These are phyloP conservation scores for Falco punctatus DNA, from an alignment of 2,113 vertebrate species.

Conservation along the genomic window DNA sequence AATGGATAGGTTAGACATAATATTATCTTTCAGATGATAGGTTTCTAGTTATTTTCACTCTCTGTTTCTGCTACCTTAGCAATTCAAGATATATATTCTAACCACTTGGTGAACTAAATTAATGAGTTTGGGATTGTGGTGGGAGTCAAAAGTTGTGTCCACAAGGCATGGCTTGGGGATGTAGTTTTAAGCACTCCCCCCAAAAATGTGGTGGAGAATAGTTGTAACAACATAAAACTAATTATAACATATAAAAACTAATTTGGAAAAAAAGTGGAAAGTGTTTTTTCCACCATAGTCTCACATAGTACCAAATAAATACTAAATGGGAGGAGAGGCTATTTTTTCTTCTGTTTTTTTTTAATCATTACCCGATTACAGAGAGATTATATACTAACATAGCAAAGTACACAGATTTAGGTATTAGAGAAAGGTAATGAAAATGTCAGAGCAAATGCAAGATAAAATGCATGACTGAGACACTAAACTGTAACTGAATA, in stretches of 20 bases:
- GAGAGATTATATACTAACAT: not conserved
- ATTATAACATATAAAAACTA: not conserved
- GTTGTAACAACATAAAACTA: not conserved
- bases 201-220: not conserved
- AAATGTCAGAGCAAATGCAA: not conserved
- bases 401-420: not conserved
- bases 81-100: not conserved
- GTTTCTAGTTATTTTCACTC: not conserved
- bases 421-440: slow-evolving; percentile 6
- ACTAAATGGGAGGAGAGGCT: not conserved
- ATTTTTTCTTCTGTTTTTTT: not conserved
- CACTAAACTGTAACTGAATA: not conserved
- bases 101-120: not conserved
- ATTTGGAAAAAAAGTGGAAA: accelerated
- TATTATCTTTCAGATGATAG: not conserved
- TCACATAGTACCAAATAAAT: not conserved
- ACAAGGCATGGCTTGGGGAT: not conserved
- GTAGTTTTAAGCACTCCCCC: not conserved
- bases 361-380: not conserved
- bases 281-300: not conserved
- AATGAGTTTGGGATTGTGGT: not conserved
- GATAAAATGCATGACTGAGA: not conserved
- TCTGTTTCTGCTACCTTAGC: not conserved
- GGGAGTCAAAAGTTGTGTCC: not conserved
- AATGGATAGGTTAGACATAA: not conserved